These are phyloP conservation scores for Antidorcas marsupialis DNA, from an alignment of 2,113 vertebrate species.

Conservation along the genomic window DNA sequence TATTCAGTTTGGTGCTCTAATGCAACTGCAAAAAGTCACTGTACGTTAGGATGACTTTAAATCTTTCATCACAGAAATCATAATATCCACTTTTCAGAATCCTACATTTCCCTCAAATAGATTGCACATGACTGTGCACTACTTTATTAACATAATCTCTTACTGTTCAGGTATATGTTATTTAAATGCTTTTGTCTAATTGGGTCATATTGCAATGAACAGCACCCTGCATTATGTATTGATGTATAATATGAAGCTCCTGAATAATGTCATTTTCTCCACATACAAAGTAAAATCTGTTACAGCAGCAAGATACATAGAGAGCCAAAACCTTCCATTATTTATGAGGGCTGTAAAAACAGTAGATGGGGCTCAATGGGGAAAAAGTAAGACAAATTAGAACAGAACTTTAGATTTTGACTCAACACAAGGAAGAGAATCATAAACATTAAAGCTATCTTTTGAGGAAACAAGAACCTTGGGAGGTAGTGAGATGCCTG, in stretches of 20 bases:
- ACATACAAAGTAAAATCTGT: not conserved
- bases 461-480: not conserved
- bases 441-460: not conserved
- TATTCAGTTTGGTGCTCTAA: not conserved
- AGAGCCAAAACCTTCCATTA: constrained; percentile 9
- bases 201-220: not conserved
- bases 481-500: not conserved
- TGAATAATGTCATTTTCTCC: constrained; percentile 4
- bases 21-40: not conserved
- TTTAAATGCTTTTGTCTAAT: constrained; percentile 31
- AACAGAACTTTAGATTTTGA: not conserved
- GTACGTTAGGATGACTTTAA: constrained; percentile 2
- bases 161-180: not conserved
- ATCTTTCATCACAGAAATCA: constrained; percentile 29
- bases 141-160: not conserved
- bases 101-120: constrained; percentile 21
- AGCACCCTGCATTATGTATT: not conserved
- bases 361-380: not conserved
- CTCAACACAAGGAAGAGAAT: not conserved
- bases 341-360: constrained; percentile 9
- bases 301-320: not conserved
- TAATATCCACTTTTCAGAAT: not conserved
- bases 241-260: not conserved
- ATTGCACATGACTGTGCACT: not conserved
- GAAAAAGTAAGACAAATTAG: not conserved